Percentiles rank a stretch among this genome's conserved stretches.
These are phyloP conservation scores for Athrips mouffetella DNA, from an alignment of 2,888 invertebrate species.

Conservation along the genomic window DNA sequence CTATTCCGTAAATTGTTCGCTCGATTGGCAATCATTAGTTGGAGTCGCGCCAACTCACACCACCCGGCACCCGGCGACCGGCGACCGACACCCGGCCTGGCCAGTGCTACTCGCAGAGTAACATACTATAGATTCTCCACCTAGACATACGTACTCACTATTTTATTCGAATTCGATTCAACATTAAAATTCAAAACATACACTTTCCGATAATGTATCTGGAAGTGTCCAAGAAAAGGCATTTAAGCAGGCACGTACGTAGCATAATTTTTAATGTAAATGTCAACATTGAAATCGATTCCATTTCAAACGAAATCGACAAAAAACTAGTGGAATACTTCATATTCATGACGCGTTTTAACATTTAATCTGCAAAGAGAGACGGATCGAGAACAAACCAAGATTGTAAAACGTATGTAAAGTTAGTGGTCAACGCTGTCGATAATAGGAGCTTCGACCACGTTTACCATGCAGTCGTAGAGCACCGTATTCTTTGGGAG, in stretches of 20 bases:
- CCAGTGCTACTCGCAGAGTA: neutral
- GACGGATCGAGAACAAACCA: constrained; percentile 40
- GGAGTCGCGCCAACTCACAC: constrained; percentile 16
- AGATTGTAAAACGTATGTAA: constrained; percentile 40
- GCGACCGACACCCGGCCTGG: no score
- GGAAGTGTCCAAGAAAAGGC: constrained; percentile 1
- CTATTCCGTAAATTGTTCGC: constrained; percentile 16
- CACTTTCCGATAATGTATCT: neutral
- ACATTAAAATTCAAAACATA: constrained; percentile 2
- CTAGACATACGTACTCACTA: no score
- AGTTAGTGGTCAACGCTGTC: constrained; percentile 38
- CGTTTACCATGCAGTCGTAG: neutral
- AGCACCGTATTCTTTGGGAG: neutral
- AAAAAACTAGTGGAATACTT: constrained; percentile 35
- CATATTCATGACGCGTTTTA: constrained; percentile 46
- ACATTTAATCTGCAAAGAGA: constrained; percentile 46
- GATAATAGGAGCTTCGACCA: constrained; percentile 15
- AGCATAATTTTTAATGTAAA: constrained; percentile 24
- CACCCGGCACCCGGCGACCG: neutral
- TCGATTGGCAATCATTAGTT: constrained; percentile 23
- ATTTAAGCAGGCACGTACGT: constrained; percentile 18
- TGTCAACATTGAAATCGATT: constrained; percentile 28
- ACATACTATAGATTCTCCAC: neutral
- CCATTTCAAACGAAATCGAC: constrained; percentile 39
- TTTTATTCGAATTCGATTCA: no score